These are phyloP conservation scores for Nansenia antarctica DNA, from an alignment of 2,113 vertebrate genomes.

Conservation along the genomic window DNA sequence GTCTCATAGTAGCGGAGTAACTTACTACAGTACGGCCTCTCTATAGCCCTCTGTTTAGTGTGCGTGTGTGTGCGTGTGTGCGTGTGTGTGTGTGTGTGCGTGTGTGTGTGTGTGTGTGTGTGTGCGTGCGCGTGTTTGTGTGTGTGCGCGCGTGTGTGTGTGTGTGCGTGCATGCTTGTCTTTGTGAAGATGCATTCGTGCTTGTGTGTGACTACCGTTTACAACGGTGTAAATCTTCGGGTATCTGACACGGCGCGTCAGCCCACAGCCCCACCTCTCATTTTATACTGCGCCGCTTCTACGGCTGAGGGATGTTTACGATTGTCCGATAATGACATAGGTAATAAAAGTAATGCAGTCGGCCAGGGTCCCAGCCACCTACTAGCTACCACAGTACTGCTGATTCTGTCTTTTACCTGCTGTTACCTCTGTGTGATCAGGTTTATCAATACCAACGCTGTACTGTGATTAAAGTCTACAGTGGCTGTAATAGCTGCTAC, in stretches of 20 bases:
- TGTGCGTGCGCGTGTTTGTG: no score
- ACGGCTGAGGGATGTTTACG: conserved; percentile 45
- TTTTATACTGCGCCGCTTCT: conserved; percentile 42
- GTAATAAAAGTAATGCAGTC: conserved; percentile 45
- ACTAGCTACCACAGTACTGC: conserved; percentile 15
- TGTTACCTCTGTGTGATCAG: conserved; percentile 31
- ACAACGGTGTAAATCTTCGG: conserved; percentile 32
- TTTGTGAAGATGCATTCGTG: no score
- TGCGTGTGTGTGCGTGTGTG: no score
- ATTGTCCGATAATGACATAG: conserved; percentile 56
- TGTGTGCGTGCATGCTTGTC: conserved; percentile 2
- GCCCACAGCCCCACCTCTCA: conserved; percentile 36
- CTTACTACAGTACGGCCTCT: conserved; percentile 28
- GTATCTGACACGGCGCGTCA: conserved; percentile 60
- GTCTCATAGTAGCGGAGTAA: conserved; percentile 52
- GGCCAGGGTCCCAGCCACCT: not conserved
- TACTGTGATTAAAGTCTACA: conserved; percentile 31
- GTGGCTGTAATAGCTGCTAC: conserved; percentile 40
- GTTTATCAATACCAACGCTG: conserved; percentile 22
- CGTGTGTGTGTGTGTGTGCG: no score
- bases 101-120: no score
- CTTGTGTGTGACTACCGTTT: conserved; percentile 58
- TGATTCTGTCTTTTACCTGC: conserved; percentile 36
- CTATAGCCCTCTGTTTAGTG: conserved; percentile 8
- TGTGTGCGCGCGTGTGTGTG: not conserved